phyloP scores from a whole-genome alignment of 2,113 vertebrate species.

The Anarhynchus alexandrinus region DNA sequence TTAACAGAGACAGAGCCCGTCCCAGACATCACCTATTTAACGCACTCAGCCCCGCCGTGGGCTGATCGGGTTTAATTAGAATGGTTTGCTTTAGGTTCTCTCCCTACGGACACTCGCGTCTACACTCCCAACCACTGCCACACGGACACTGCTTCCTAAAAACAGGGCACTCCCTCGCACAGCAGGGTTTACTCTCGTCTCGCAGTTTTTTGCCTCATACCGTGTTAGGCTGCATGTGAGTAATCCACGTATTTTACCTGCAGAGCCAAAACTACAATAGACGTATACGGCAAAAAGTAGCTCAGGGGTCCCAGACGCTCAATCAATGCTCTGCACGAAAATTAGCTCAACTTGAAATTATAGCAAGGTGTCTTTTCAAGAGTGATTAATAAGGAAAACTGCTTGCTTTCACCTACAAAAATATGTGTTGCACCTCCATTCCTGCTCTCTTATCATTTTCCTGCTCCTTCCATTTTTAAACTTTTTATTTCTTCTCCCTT shows the following conservation, averaged over 20 bases:
- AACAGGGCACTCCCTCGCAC: not conserved
- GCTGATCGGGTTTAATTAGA: not conserved
- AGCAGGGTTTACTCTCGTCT: not conserved
- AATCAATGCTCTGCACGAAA: not conserved
- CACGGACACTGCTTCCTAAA: not conserved
- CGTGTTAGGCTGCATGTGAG: not conserved
- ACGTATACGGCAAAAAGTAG: not conserved
- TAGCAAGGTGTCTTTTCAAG: not conserved
- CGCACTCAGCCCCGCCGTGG: not conserved
- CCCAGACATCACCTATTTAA: not conserved
- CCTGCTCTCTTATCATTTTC: not conserved
- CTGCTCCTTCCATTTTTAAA: not conserved
- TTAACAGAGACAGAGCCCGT: not conserved
- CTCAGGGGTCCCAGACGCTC: not conserved
- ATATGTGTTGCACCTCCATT: not conserved
- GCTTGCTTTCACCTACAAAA: not conserved
- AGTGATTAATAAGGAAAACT: not conserved
- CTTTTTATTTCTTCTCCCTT: constrained; percentile 27
- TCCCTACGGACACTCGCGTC: not conserved
- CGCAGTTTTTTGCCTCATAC: not conserved
- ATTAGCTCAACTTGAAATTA: not conserved
- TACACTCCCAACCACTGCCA: not conserved
- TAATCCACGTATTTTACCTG: not conserved
- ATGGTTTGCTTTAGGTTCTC: not conserved
- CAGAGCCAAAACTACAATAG: not conserved